Base-by-base conservation (phyloP, 30 jellyfish, hydroid and myxozoan species). In the Hydractinia echinata region DNA sequence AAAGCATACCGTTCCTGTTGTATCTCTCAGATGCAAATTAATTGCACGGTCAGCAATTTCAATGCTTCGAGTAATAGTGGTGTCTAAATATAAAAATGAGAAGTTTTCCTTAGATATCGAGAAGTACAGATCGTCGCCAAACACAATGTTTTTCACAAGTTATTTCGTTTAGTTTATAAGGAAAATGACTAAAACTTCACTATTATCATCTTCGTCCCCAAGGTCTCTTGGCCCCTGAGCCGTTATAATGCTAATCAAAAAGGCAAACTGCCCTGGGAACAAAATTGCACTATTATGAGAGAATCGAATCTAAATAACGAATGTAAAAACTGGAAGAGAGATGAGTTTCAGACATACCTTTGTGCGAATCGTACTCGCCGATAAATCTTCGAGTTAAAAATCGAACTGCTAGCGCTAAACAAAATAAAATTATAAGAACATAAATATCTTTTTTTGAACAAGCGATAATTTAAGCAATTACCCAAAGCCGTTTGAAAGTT, bases 331-430 rank as follows among this genome's bases (percentile, higher is more conserved):
- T 30, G 44, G 44, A 30, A 30, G 44, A 30, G 44, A 2, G 2
- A 2, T 30, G 44, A n/a, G 44, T 30, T 30, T 30, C 44, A 30
- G 44, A 30, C 95, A 79, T 81, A 89, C 97, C 97, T 69, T 79
- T 55, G 55, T 87, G 77, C 44, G 97, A 89, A 66, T 85, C 97
- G 76, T 89, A 89, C 73, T 89, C 97, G 4, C 97, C 97, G 69
- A 89, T 89, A 81, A 82, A 89, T 76, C 97, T 71, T 70, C 87
- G 67, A 10, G 97, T 89, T 16, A 89, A 84, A 77, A 84, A 89
- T 44, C 97, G 87, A 18, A 89, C 97, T 20, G 97, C 83, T 81
- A 89, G 67, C 6, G 97, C 97, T 89, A 53, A 1, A 73, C 83
- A 16, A 62, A 81, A 81, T 64, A 9, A 14, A 14, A 18, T 62